Base-by-base conservation (phyloP, 2,113 vertebrate genomes). In the Poeciliopsis retropinna region DNA sequence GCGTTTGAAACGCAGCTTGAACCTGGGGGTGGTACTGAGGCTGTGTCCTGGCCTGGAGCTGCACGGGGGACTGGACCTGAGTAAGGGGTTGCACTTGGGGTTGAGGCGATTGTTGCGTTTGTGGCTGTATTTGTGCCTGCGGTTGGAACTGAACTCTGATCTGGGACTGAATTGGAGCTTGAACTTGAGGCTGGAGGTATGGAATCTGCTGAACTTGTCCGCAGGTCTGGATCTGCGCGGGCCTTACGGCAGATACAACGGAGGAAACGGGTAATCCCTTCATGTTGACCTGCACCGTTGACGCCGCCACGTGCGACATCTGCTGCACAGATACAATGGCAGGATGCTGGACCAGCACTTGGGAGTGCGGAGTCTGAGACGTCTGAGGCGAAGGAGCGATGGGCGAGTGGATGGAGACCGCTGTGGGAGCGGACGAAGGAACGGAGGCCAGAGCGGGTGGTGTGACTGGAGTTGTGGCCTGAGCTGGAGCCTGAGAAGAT, bases 61-160 rank as follows among this genome's bases (percentile, higher is more conserved):
- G 86, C 51, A 69, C 72, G 47, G 65, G 84, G 57, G 81, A 54
- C 65, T 91, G 85, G 72, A 88, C 85, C 68, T 85, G 95, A 86
- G 93, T 3, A 5, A 82, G 73, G 27, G 85, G 61, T 13, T 89
- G 87, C 1, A 78, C 19, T 67, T 87, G 87, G n/a, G 60, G 1
- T 67, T 86, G 88, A 4, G 79, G 30, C 37, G 30, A 28, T 62
- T 86, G 89, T 71, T 81, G 91, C 44, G 73, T 17, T 47, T 92
- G 92, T 0, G 91, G 69, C 54, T 95, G 95, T 75, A 94, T 92
- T 80, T 85, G 88, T 70, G 87, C 89, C 69, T 93, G 88, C 0
- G 91, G 72, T 65, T 95, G 95, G 76, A 94, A 92, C 83, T 87
- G 89, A 81, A 92, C 92, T 73, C 94, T 93, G 81, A 87, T 85